Evolutionary conservation across 2,888 invertebrate genomes (phyloP), one percentile per base, ranked within the genome.

Genomic region (Diploptera punctata): DNA sequence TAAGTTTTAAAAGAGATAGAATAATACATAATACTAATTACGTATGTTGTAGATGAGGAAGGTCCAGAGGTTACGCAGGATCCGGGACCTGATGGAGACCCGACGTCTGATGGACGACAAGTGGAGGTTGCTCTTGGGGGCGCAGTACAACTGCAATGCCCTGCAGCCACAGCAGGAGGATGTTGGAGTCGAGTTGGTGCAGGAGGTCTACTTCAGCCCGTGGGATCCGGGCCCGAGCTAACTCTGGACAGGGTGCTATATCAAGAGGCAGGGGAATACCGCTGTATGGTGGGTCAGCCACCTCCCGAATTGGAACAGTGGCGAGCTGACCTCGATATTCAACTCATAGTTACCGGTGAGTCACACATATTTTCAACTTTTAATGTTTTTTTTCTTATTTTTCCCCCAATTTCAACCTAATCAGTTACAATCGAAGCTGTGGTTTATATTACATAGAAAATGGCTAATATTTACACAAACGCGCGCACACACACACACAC

Each of bases 101-200:
- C 71, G 7, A 62, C 49, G 29, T 29, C 38, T 29, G 44, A 78
- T 70, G 76, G 78, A 73, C 78, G 79, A 13, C 76, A 79, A 68
- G 78, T 81, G 43, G 94, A 95, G 79, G 94, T 95, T 52, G 92
- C 93, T 70, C 86, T 95, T 24, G 95, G 95, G 5, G 95, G 95
- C 7, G 93, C 93, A 65, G 93, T 95, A 47, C 94, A 94, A 76
- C 85, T 95, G 54, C 93, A 94, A 79, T 96, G 95, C 81, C 92
- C 93, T 70, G 90, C 91, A 83, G 93, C 92, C 89, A 88, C 38
- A 88, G 88, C 29, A 84, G 87, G 76, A 79, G 84, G 83, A 43
- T 85, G 85, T 76, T 85, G 85, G 85, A 83, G 82, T 73, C 83
- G 84, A 52, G 84, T 80, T 24, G 79, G 79, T 10, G 78, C 78